Conservation (phyloP, 1,140 invertebrate species). For the Anastrepha ludens region DNA sequence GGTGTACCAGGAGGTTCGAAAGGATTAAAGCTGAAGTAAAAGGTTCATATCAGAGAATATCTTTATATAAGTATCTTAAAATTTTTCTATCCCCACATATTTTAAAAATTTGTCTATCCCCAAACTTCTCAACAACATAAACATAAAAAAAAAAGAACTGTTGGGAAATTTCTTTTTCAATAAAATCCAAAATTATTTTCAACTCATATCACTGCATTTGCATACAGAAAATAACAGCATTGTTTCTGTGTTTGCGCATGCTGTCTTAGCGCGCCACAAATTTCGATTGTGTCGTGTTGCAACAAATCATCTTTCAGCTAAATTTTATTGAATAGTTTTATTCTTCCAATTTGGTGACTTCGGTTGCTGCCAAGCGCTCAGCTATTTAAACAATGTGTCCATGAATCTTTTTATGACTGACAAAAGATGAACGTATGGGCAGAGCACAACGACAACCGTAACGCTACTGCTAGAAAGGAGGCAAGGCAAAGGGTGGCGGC, state of each 20-base stretch:
- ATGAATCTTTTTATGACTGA: conserved; percentile 44
- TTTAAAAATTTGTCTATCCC: no score
- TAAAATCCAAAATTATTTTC: neutral
- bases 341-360: neutral
- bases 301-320: conserved; percentile 37
- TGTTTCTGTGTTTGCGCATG: neutral
- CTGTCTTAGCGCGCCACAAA: neutral
- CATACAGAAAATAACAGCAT: neutral
- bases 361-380: neutral
- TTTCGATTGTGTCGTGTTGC: conserved; percentile 52
- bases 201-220: neutral
- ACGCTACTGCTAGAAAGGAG: neutral
- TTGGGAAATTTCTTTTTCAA: no score
- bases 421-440: conserved; percentile 20
- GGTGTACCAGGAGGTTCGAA: no score
- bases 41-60: no score
- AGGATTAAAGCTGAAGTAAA: no score
- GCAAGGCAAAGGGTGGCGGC: neutral
- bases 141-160: no score
- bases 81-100: no score
- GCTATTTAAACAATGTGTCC: conserved; percentile 53
- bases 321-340: conserved; percentile 16
- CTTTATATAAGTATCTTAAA: no score
- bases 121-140: no score
- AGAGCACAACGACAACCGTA: neutral